Conservation (phyloP, 2,113 vertebrate genomes). For the Equus przewalskii region DNA sequence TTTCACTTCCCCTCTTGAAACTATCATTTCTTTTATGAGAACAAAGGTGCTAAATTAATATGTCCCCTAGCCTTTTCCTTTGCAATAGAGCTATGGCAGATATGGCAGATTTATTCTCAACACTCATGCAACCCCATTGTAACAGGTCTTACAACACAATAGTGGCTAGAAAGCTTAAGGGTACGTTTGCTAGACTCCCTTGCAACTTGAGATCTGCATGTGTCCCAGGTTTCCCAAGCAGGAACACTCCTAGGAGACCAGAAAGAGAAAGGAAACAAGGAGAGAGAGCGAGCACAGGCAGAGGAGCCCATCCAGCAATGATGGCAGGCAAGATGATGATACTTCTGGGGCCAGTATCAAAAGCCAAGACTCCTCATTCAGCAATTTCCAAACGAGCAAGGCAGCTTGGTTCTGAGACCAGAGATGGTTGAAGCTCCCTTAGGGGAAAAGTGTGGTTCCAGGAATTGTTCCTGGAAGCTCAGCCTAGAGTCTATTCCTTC, state of each 20-base stretch:
- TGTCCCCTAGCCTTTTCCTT: not conserved
- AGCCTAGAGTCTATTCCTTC: not conserved
- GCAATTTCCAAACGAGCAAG: not conserved
- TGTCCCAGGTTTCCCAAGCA: not conserved
- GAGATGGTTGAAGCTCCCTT: not conserved
- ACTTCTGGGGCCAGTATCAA: not conserved
- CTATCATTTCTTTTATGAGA: constrained; percentile 3
- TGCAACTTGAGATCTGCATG: not conserved
- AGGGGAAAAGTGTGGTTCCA: not conserved
- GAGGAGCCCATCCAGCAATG: not conserved
- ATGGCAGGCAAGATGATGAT: not conserved
- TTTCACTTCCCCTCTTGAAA: not conserved
- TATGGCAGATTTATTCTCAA: not conserved
- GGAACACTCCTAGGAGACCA: not conserved
- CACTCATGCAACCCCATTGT: not conserved
- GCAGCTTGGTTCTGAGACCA: not conserved
- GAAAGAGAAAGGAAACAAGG: not conserved
- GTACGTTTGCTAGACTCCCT: not conserved
- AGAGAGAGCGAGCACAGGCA: not conserved
- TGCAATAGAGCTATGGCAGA: constrained; percentile 1
- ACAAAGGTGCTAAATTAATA: not conserved
- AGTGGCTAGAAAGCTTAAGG: not conserved
- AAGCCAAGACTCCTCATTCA: not conserved
- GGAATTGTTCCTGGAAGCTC: not conserved
- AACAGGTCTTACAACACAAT: not conserved